Conservation (phyloP, 2,888 invertebrate genomes). For the Carabus problematicus region DNA sequence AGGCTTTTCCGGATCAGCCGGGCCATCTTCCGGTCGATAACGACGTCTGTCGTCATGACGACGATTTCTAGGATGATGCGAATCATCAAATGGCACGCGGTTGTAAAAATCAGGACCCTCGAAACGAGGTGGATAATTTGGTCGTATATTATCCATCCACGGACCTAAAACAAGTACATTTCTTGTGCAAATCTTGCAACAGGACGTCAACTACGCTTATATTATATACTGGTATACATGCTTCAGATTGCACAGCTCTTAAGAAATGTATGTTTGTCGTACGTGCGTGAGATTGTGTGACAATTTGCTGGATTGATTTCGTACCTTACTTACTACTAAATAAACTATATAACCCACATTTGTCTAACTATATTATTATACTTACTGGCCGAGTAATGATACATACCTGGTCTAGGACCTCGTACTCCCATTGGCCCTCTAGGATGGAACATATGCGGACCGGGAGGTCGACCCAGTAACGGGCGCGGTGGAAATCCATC, state of each 20-base stretch:
- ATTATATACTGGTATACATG: too few species aligned
- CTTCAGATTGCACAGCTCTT: too few species aligned
- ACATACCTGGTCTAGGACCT: slow-evolving; percentile 48
- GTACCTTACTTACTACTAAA: background rate
- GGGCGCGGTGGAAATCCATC: slow-evolving; percentile 50
- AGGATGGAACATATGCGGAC: slow-evolving; percentile 50
- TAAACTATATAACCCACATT: slow-evolving; percentile 38
- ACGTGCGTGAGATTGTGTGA: background rate
- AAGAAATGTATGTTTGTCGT: background rate
- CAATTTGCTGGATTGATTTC: background rate
- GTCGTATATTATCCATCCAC: slow-evolving; percentile 58
- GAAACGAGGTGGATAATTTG: slow-evolving; percentile 57
- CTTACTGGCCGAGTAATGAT: slow-evolving; percentile 15
- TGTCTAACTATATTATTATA: slow-evolving; percentile 15
- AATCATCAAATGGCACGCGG: slow-evolving; percentile 42
- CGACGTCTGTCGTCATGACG: slow-evolving; percentile 48
- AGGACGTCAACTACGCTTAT: slow-evolving; percentile 2
- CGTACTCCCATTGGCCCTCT: slow-evolving; percentile 49
- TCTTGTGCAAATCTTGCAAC: slow-evolving; percentile 2
- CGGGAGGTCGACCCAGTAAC: slow-evolving; percentile 48
- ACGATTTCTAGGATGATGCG: slow-evolving; percentile 43
- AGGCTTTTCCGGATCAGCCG: slow-evolving; percentile 37
- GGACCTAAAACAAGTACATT: slow-evolving; percentile 40
- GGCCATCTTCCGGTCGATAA: slow-evolving; percentile 38
- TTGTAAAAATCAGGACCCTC: slow-evolving; percentile 49